A percentile compares a stretch with the other conserved stretches of the same genome.
Evolutionary conservation across 2,888 invertebrate species (phyloP).

Genomic region (Scelioninae gen. 1): DNA sequence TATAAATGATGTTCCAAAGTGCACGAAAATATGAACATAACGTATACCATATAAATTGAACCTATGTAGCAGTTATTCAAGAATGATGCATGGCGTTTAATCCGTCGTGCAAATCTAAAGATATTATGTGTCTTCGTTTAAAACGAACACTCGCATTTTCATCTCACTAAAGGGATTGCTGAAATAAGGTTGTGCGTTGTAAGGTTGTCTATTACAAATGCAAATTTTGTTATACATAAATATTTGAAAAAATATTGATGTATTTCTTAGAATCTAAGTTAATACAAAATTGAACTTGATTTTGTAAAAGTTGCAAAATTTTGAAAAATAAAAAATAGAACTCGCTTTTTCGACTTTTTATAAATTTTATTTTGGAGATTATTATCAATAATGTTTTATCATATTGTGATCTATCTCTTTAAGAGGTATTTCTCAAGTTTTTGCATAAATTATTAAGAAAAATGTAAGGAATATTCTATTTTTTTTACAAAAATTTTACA

Average conservation of each 20-base stretch:
- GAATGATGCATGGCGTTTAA: constrained; percentile 43
- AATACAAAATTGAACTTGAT: no score
- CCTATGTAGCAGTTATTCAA: constrained; percentile 30
- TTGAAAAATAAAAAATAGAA: no score
- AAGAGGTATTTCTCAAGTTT: no score
- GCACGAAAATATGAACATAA: constrained; percentile 27
- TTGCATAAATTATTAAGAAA: no score
- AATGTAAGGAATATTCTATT: not conserved
- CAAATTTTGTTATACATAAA: constrained; percentile 2
- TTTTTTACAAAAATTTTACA: not conserved
- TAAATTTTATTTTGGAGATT: no score
- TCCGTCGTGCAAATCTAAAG: constrained; percentile 31
- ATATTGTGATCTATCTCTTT: no score
- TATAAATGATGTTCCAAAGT: constrained; percentile 26
- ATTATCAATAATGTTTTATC: no score
- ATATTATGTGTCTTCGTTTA: constrained; percentile 39
- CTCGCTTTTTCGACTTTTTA: no score
- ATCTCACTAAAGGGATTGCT: constrained; percentile 34
- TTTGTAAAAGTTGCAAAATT: no score
- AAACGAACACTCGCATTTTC: constrained; percentile 36
- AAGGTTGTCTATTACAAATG: constrained; percentile 3
- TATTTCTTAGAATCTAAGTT: not conserved
- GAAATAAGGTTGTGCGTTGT: constrained; percentile 16
- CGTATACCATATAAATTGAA: constrained; percentile 41
- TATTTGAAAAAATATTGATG: not conserved